A percentile compares a stretch with the other conserved stretches of the same genome.
Conservation (phyloP, 2,888 invertebrate species). For the Agrochola macilenta region DNA sequence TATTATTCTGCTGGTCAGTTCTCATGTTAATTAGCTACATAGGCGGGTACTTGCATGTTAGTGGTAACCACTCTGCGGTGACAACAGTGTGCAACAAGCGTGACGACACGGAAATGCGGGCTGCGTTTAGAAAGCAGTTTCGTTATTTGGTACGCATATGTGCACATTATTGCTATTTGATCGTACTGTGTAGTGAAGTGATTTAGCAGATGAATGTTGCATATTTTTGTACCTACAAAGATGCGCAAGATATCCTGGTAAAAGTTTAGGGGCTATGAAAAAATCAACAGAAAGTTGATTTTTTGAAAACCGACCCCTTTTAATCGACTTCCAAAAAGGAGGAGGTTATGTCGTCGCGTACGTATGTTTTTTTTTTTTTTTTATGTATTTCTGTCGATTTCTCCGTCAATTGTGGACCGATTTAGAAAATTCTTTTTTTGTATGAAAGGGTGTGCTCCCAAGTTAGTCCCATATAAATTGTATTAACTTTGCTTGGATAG, state of each 20-base stretch:
- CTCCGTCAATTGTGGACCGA: no score
- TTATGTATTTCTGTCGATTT: no score
- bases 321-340: no score
- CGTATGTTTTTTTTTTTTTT: no score
- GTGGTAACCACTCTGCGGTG: constrained; percentile 56
- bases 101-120: constrained; percentile 79
- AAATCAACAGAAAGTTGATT: neutral
- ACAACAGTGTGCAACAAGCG: constrained; percentile 70
- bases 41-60: constrained; percentile 27
- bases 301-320: neutral
- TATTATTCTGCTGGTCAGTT: constrained; percentile 23
- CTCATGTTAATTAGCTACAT: constrained; percentile 43
- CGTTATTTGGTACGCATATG: constrained; percentile 63
- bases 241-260: neutral
- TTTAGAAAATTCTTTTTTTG: no score
- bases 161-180: constrained; percentile 52
- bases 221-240: neutral
- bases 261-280: neutral
- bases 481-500: no score
- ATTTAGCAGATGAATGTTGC: constrained; percentile 10
- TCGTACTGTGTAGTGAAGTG: constrained; percentile 22
- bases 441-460: no score
- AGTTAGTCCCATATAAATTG: no score
- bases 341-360: no score
- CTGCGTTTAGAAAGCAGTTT: constrained; percentile 77